Percentiles rank a stretch among this genome's conserved stretches.
Conservation (phyloP, 2,113 vertebrate genomes). For the Nyctibius bracteatus region DNA sequence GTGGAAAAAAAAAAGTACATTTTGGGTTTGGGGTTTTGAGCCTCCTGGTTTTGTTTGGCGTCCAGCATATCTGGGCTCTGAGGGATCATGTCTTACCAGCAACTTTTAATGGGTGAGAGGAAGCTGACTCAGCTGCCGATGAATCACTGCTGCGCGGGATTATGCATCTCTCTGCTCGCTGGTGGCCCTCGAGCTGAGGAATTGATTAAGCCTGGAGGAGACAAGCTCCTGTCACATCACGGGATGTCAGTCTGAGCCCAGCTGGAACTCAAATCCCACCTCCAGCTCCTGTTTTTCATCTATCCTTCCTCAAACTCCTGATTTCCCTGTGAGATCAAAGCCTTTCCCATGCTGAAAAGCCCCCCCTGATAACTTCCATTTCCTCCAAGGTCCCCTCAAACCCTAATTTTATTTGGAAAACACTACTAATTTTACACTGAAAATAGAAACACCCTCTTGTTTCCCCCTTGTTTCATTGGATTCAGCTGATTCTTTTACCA, state of each 20-base stretch:
- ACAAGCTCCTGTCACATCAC: background rate
- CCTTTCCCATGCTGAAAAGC: background rate
- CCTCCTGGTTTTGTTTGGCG: background rate
- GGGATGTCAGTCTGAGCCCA: background rate
- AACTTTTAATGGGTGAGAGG: background rate
- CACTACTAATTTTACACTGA: background rate
- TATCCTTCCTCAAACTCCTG: background rate
- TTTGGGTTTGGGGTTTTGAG: background rate
- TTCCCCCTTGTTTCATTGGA: background rate
- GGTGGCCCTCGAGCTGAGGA: background rate
- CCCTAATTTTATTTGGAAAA: background rate
- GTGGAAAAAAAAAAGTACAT: background rate
- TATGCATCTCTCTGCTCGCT: background rate
- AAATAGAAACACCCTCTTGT: background rate
- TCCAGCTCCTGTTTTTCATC: background rate
- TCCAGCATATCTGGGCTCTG: background rate
- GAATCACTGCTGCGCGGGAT: slow-evolving; percentile 30
- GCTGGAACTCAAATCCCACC: background rate
- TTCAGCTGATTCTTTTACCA: background rate
- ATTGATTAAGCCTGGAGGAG: background rate
- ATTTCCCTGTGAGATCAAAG: background rate
- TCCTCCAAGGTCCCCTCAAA: background rate
- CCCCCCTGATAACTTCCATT: background rate
- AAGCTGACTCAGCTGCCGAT: slow-evolving; percentile 1
- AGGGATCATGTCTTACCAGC: background rate